Conservation (phyloP, 2,888 invertebrate species). For the Archips xylosteana region DNA sequence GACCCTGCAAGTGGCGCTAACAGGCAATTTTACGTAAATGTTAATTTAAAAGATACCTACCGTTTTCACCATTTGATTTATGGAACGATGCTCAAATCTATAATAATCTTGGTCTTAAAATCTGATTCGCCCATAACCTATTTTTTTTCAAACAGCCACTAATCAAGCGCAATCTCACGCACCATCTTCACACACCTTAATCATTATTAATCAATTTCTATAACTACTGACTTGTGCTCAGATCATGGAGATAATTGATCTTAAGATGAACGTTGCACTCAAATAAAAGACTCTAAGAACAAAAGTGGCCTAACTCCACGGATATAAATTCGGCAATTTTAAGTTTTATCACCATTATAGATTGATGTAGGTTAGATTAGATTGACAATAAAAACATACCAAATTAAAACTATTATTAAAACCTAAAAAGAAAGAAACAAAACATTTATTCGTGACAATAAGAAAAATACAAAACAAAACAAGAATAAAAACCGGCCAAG, state of each 20-base stretch:
- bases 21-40: neutral
- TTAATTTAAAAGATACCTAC: neutral
- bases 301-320: too few species aligned
- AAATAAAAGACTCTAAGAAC: too few species aligned
- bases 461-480: too few species aligned
- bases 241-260: neutral
- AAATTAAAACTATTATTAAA: too few species aligned
- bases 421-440: too few species aligned
- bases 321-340: too few species aligned
- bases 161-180: constrained; percentile 27
- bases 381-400: too few species aligned
- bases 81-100: neutral
- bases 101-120: constrained; percentile 9
- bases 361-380: too few species aligned
- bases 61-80: neutral
- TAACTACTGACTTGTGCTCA: constrained; percentile 20
- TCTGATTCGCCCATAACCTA: constrained; percentile 8
- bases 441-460: too few species aligned
- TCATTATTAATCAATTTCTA: constrained; percentile 40
- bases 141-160: constrained; percentile 29
- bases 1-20: too few species aligned
- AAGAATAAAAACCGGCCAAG: too few species aligned
- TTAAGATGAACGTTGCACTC: constrained; percentile 2
- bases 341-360: too few species aligned
- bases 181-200: constrained; percentile 30